A percentile compares a stretch with the other conserved stretches of the same genome.
Conservation (phyloP, 1,140 invertebrate genomes). For the Geopemphigus sp. region DNA sequence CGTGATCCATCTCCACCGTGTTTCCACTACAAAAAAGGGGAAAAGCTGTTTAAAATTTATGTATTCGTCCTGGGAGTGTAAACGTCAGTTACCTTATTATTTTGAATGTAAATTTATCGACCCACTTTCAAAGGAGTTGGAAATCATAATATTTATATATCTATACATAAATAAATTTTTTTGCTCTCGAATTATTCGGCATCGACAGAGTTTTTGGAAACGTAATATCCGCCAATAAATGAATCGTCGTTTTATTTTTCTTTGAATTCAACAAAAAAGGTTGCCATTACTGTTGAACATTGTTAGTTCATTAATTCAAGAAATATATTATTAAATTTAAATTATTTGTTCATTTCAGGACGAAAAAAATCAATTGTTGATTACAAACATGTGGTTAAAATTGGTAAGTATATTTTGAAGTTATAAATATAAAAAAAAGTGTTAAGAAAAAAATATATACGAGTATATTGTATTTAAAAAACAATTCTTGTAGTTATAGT, state of each 20-base stretch:
- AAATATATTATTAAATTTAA: too few species aligned
- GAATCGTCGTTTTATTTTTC: neutral
- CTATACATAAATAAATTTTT: neutral
- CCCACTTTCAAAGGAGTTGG: neutral
- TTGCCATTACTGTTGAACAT: too few species aligned
- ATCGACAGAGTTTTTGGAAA: neutral
- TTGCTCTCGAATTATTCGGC: neutral
- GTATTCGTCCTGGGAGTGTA: slow-evolving; percentile 25
- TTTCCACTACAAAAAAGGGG: neutral
- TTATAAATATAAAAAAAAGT: neutral
- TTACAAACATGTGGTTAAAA: slow-evolving; percentile 90
- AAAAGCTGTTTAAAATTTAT: slow-evolving; percentile 44
- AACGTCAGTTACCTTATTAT: slow-evolving; percentile 34
- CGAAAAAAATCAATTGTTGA: slow-evolving; percentile 89
- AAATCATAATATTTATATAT: slow-evolving; percentile 26
- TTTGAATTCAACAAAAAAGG: neutral
- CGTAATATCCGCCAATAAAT: neutral
- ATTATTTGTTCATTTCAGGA: slow-evolving; percentile 61
- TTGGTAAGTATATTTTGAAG: slow-evolving; percentile 63
- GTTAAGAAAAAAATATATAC: too few species aligned
- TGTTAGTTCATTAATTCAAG: too few species aligned
- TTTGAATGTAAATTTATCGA: slow-evolving; percentile 37
- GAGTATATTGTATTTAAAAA: too few species aligned
- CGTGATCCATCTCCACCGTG: neutral
- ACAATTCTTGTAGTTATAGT: too few species aligned